Evolutionary conservation across 1,140 invertebrate genomes (phyloP).

Genomic region (Drosophila sp.): DNA sequence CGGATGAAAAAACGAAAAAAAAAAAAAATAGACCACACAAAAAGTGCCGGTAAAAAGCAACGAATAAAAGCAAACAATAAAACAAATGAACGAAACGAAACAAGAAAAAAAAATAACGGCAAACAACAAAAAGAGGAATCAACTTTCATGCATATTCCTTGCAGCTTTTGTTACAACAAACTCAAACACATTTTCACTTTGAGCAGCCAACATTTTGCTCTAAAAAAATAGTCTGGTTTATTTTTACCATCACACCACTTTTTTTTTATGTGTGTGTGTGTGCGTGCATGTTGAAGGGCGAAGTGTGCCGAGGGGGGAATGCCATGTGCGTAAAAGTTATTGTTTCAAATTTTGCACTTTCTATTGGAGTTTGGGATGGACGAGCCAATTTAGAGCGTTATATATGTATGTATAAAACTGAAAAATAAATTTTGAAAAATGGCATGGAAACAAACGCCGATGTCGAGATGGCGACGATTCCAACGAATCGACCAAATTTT

Average conservation of each 20-base stretch:
- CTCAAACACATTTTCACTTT: constrained; percentile 75
- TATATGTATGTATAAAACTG: constrained; percentile 14
- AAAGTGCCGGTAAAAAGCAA: background rate
- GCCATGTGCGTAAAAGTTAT: constrained; percentile 74
- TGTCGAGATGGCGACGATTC: background rate
- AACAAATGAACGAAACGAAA: constrained; percentile 1
- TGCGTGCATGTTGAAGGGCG: background rate
- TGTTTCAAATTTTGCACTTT: constrained; percentile 79
- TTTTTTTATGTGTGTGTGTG: background rate
- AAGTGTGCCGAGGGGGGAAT: background rate
- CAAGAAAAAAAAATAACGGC: constrained; percentile 3
- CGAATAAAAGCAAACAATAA: constrained; percentile 4
- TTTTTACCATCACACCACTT: constrained; percentile 10
- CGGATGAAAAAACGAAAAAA: background rate
- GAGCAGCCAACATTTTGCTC: constrained; percentile 27
- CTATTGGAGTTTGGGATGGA: constrained; percentile 47
- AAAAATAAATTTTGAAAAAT: constrained; percentile 52
- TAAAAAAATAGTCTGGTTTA: constrained; percentile 37
- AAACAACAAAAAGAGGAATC: constrained; percentile 34
- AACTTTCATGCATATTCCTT: constrained; percentile 52
- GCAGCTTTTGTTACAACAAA: constrained; percentile 66
- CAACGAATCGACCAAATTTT: background rate
- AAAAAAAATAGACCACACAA: background rate
- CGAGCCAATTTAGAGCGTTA: constrained; percentile 6
- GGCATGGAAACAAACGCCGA: constrained; percentile 24